Conservation (phyloP, 2,113 vertebrate genomes). For the Pseudonaja textilis region DNA sequence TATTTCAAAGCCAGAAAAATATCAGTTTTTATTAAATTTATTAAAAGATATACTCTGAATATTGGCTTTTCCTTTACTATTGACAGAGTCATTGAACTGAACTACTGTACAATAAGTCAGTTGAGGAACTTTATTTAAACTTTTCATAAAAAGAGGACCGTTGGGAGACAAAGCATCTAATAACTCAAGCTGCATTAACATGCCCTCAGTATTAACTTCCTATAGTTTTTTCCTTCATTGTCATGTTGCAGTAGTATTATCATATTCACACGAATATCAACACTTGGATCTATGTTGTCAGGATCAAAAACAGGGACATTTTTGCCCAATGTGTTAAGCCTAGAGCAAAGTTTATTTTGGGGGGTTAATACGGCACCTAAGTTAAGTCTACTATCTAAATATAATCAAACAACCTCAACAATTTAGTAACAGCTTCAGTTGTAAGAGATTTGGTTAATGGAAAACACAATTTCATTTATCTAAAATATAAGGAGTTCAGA, state of each 20-base stretch:
- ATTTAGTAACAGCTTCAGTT: not conserved
- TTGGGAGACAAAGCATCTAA: not conserved
- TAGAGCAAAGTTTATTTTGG: not conserved
- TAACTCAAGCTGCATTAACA: not conserved
- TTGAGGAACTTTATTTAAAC: not conserved
- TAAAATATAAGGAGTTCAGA: not conserved
- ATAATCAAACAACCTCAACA: not conserved
- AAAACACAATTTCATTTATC: not conserved
- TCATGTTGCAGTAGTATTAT: not conserved
- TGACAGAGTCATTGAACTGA: not conserved
- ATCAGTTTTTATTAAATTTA: not conserved
- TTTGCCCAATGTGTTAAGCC: not conserved
- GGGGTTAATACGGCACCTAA: not conserved
- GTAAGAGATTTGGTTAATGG: not conserved
- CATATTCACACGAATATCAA: not conserved
- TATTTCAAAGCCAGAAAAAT: not conserved
- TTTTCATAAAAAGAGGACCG: not conserved
- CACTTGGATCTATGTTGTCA: not conserved
- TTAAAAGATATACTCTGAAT: not conserved
- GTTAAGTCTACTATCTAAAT: not conserved
- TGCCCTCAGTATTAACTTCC: not conserved
- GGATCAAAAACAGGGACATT: not conserved
- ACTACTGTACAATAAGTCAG: not conserved
- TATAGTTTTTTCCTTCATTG: not conserved
- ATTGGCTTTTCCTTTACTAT: not conserved